Conservation (phyloP, 2,888 invertebrate species). For the Acanthacorydalis orientalis region DNA sequence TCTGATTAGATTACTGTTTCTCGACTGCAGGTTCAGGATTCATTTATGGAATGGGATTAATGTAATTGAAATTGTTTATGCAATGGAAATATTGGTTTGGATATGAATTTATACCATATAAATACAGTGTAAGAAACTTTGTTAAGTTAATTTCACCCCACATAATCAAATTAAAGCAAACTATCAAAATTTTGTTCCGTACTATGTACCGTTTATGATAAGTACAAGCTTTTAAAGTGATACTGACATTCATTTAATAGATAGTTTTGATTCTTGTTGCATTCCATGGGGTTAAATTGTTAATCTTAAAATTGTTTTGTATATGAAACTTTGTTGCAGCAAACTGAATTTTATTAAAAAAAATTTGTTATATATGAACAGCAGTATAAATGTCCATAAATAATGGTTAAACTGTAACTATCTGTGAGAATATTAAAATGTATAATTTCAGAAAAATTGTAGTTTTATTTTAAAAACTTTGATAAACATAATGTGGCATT, state of each 20-base stretch:
- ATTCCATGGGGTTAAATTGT: conserved; percentile 27
- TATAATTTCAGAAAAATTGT: too few relatives aligned
- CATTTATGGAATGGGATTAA: too few relatives aligned
- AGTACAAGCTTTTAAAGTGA: conserved; percentile 1
- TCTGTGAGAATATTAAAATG: too few relatives aligned
- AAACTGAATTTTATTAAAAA: conserved; percentile 3
- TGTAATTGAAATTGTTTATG: too few relatives aligned
- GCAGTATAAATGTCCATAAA: conserved; percentile 14
- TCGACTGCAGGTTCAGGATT: too few relatives aligned
- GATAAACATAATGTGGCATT: conserved; percentile 73
- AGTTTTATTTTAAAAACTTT: conserved; percentile 12
- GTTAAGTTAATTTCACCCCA: not conserved
- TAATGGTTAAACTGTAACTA: too few relatives aligned
- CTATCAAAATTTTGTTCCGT: not conserved
- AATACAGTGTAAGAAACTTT: not conserved
- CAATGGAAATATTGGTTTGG: too few relatives aligned
- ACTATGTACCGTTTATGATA: not conserved
- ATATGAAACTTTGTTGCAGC: conserved; percentile 14
- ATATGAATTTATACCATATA: not conserved
- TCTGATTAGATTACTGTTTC: conserved; percentile 17
- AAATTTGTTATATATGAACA: conserved; percentile 9
- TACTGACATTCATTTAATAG: not conserved
- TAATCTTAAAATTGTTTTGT: conserved; percentile 18
- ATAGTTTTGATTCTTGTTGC: conserved; percentile 19
- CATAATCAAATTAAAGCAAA: not conserved